Evolutionary conservation across 2,888 invertebrate species (phyloP).

Genomic region (Itoplectis maculator): DNA sequence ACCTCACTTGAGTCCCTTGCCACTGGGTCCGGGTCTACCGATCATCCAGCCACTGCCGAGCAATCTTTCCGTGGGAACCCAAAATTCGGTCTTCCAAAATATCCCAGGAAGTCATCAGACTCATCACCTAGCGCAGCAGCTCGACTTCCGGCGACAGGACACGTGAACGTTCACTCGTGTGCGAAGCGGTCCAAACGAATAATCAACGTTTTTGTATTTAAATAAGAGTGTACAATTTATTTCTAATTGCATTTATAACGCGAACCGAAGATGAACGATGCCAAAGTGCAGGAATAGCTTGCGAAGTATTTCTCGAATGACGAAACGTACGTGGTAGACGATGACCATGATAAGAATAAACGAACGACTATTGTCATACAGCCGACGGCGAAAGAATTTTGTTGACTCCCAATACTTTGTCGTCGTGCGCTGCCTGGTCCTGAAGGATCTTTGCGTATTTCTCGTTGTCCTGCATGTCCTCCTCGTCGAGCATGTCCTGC

Average conservation of each 20-base stretch:
- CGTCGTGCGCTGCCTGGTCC: conserved; percentile 81
- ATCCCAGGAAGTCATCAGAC: conserved; percentile 74
- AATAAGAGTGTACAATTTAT: conserved; percentile 45
- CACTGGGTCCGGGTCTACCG: conserved; percentile 78
- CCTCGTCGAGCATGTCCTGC: conserved; percentile 91
- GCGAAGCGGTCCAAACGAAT: background rate
- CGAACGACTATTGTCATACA: conserved; percentile 62
- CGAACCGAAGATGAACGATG: conserved; percentile 15
- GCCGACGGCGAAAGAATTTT: conserved; percentile 77
- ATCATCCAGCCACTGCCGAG: conserved; percentile 81
- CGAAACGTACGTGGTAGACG: background rate
- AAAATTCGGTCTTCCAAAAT: conserved; percentile 79
- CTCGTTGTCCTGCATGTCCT: conserved; percentile 86
- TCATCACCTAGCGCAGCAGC: conserved; percentile 77
- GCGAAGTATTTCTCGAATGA: conserved; percentile 15
- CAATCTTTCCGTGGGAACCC: conserved; percentile 78
- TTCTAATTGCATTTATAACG: conserved; percentile 49
- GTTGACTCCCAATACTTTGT: conserved; percentile 81
- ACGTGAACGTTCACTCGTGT: conserved; percentile 71
- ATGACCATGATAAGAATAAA: conserved; percentile 39
- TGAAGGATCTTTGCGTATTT: conserved; percentile 83
- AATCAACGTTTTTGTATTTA: conserved; percentile 33
- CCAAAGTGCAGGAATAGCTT: conserved; percentile 28
- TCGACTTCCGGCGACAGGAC: conserved; percentile 81
- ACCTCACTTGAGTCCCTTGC: conserved; percentile 82